Evolutionary conservation across 2,888 invertebrate genomes (phyloP).

Genomic region (Chorisops tibialis): DNA sequence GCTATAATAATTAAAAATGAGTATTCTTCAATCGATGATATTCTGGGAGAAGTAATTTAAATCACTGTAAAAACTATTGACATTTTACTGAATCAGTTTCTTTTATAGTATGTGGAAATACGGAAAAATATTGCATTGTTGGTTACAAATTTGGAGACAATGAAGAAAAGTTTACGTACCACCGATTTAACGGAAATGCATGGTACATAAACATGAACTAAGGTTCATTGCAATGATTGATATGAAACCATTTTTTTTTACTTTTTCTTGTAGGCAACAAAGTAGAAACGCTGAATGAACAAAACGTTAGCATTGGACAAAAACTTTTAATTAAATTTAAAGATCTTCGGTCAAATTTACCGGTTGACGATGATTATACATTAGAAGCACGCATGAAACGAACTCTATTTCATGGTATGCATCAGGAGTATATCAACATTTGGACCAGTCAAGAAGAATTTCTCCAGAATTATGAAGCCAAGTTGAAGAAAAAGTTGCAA

Average conservation of each 20-base stretch:
- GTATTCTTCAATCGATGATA: constrained; percentile 17
- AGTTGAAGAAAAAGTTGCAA: constrained; percentile 49
- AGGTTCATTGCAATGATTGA: background rate
- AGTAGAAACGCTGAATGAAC: constrained; percentile 47
- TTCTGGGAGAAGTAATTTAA: constrained; percentile 11
- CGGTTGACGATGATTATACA: constrained; percentile 45
- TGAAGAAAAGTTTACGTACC: constrained; percentile 49
- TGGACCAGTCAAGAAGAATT: constrained; percentile 50
- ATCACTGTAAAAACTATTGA: background rate
- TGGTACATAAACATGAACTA: constrained; percentile 40
- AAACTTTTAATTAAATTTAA: constrained; percentile 46
- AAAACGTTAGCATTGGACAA: constrained; percentile 48
- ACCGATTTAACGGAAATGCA: constrained; percentile 47
- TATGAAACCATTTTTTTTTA: background rate
- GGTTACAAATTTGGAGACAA: constrained; percentile 46
- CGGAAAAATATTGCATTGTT: constrained; percentile 45
- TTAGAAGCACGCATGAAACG: constrained; percentile 51
- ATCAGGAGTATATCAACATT: constrained; percentile 49
- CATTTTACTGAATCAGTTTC: background rate
- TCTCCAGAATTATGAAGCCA: constrained; percentile 47
- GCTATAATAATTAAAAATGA: constrained; percentile 8
- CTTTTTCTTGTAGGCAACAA: constrained; percentile 43
- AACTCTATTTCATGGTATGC: constrained; percentile 48
- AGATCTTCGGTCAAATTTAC: constrained; percentile 47
- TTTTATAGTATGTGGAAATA: constrained; percentile 46